Base-by-base conservation (phyloP, 2,888 invertebrate species). In the Hypsopygia costalis region DNA sequence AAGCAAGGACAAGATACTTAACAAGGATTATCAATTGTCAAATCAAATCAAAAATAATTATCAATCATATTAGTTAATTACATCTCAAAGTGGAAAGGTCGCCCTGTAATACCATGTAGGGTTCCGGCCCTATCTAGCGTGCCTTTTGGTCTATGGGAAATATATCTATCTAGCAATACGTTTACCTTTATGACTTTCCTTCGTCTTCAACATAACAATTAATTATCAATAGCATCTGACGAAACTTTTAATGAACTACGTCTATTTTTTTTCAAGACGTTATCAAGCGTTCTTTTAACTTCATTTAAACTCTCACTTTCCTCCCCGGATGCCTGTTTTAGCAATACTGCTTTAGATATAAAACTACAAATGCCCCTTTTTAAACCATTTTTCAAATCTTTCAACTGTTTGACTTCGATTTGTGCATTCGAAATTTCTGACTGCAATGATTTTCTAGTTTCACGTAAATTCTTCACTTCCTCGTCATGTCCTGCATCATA, bases 321-420 rank as follows among this genome's bases (percentile, higher is more conserved):
- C 4, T 38, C 32, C 3, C 38, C 38, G 1, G 38, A 12, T 16
- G 12, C 22, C n/a, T 21, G 22, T 8, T 32, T 31, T n/a, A 38
- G 32, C 31, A 38, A 22, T 22, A 38, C 22, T 31, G 31, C 25
- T 25, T 38, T 38, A 27, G 38, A 38, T 6, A 38, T 31, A 32
- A 38, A 38, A 7, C n/a, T 38, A 10, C 38, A 38, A 12, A 38
- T 38, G 12, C 32, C 38, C 11, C 12, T 11, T 12, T 38, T 38
- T 12, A 38, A 38, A 31, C 32, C 32, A 11, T n/a, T 25, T 27
- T 38, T 38, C 6, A 38, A 11, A 21, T 38, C 32, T 31, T 32
- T 22, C 25, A 38, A 25, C 11, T 38, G 38, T 11, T 11, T 12
- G n/a, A 38, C 3, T 10, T 38, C 25, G 9, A 6, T 22, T 16